These are phyloP conservation scores for Pollenia griseotomentosa DNA, from an alignment of 2,888 invertebrate genomes.

Conservation along the genomic window DNA sequence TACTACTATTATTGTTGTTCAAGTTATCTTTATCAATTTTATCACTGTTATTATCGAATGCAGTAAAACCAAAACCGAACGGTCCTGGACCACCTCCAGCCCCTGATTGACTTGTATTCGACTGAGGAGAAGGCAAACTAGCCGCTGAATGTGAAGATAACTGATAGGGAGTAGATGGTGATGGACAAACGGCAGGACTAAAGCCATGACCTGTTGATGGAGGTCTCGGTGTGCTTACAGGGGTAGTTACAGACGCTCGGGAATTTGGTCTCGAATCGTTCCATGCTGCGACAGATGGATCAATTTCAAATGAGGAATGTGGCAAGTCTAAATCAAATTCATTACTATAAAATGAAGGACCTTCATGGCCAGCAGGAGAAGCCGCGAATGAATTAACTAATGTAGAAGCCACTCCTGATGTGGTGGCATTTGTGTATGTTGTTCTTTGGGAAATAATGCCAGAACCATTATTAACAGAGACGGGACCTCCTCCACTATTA, in stretches of 20 bases:
- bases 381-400: conserved; percentile 83
- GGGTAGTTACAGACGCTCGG: conserved; percentile 87
- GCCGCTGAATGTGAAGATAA: conserved; percentile 83
- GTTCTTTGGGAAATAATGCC: conserved; percentile 72
- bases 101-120: conserved; percentile 81
- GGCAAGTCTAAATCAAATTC: conserved; percentile 88
- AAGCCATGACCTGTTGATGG: conserved; percentile 86
- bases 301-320: conserved; percentile 87
- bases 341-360: conserved; percentile 84
- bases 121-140: conserved; percentile 85
- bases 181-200: conserved; percentile 84
- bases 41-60: conserved; percentile 78
- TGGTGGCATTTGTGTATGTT: conserved; percentile 69
- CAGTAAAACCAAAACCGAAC: conserved; percentile 78
- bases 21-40: conserved; percentile 79
- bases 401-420: conserved; percentile 77
- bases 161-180: conserved; percentile 85
- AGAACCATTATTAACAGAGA: conserved; percentile 26
- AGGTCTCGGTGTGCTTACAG: conserved; percentile 87
- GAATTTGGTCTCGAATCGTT: conserved; percentile 87
- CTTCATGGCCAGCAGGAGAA: conserved; percentile 85
- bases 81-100: conserved; percentile 71
- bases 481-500: conserved; percentile 74
- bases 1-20: conserved; percentile 74
- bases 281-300: conserved; percentile 81